phyloP scores from a whole-genome alignment of 2,797 vertebrate species.

The Molossus alvarezi region DNA sequence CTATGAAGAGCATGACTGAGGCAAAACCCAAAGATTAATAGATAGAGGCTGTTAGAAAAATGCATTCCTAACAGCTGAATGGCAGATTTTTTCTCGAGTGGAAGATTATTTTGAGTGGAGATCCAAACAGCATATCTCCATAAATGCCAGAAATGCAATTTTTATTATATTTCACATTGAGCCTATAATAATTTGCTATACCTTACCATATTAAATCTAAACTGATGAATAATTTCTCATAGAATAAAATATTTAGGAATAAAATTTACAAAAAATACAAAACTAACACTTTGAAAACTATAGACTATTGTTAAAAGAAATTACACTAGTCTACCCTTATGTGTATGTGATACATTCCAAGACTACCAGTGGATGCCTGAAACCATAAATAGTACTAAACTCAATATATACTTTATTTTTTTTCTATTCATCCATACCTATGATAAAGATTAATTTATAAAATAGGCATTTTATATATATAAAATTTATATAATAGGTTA shows the following conservation, averaged over 20 bases:
- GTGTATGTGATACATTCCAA: no score
- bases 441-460: not conserved
- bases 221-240: no score
- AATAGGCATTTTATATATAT: no score
- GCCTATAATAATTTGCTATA: not conserved
- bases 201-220: no score
- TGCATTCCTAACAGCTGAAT: not conserved
- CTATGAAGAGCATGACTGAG: not conserved
- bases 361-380: not conserved
- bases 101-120: no score
- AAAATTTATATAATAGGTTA: no score
- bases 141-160: not conserved
- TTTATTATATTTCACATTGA: conserved; percentile 39
- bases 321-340: no score
- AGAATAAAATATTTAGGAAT: no score
- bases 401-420: not conserved
- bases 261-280: no score
- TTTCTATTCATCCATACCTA: not conserved
- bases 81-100: no score
- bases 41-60: not conserved
- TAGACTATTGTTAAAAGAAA: no score
- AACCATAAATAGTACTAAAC: not conserved
- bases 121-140: not conserved
- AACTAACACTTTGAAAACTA: no score
- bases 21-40: not conserved